Evolutionary conservation across 2,888 invertebrate genomes (phyloP).

Genomic region (Plagodis dolabraria): DNA sequence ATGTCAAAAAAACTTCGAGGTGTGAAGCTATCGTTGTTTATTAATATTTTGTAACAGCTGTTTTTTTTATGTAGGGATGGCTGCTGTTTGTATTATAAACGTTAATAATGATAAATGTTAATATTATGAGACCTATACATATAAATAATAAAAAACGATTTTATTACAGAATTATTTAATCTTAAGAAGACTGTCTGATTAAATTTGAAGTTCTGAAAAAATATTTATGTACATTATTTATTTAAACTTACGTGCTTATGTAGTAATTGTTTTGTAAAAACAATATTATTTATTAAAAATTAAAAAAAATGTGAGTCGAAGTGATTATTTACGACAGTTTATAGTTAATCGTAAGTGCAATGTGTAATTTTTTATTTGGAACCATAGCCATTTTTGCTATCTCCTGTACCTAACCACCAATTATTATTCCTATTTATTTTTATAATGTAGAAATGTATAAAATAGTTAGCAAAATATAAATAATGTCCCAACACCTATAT

Average conservation of each 20-base stretch:
- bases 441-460: neutral
- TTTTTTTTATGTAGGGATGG: no score
- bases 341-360: no score
- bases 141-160: slow-evolving; percentile 11
- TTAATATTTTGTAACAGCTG: no score
- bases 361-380: no score
- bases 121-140: no score
- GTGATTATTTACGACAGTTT: no score
- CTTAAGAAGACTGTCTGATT: slow-evolving; percentile 43
- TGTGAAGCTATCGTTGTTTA: no score
- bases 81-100: neutral
- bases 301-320: neutral
- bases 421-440: neutral
- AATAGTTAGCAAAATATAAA: neutral
- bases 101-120: neutral
- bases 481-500: slow-evolving; percentile 20
- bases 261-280: slow-evolving; percentile 13
- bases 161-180: slow-evolving; percentile 30
- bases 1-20: no score
- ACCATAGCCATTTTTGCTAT: no score
- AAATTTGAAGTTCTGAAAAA: slow-evolving; percentile 9
- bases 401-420: neutral
- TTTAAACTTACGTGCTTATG: no score
- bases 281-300: neutral
- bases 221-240: no score